Evolutionary conservation across 1,140 invertebrate species (phyloP), one percentile per base, ranked within the genome.

Genomic region (Holotrichia oblita): DNA sequence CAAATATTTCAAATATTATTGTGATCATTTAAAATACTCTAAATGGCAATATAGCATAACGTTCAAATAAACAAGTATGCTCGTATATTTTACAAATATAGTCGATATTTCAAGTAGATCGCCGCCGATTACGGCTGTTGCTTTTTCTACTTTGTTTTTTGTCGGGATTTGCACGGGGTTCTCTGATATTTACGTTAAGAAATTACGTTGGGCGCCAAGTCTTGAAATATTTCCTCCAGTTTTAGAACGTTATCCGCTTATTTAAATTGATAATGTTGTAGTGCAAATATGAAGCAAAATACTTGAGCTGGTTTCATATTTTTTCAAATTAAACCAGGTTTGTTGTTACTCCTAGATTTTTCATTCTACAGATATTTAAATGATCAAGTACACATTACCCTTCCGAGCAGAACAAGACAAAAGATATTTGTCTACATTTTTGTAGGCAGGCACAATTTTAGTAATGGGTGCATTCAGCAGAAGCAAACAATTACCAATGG

Each of bases 41-140:
- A 69, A 69, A 69, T 69, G 61, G 61, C 20, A 69, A 69, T 34
- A 34, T 24, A 69, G 61, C 10, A 20, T 69, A 69, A 69, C 61
- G 61, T 69, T 69, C 61, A 69, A 69, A 69, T 69, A 69, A 69
- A 69, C 61, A 69, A 69, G 61, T 69, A 69, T 69, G 61, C 61
- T 69, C 61, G 61, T 69, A 69, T 22, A 69, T 69, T 69, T 24
- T 69, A 69, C 61, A 69, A 69, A 69, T 69, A 69, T 22, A 69
- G 61, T 20, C 61, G 61, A 69, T 69, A 69, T 69, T 69, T 69
- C 61, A 69, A 24, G 22, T 69, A 69, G 61, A 34, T 27, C 22
- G 20, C 61, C 61, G 61, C 22, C 61, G 61, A 10, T 8, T 69
- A 22, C 59, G 3, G 44, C 10, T 55, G 61, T 69, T 2, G 59